A percentile compares a stretch with the other conserved stretches of the same genome.
Conservation (phyloP, 2,797 vertebrate genomes). For the Etheostoma nigrum region DNA sequence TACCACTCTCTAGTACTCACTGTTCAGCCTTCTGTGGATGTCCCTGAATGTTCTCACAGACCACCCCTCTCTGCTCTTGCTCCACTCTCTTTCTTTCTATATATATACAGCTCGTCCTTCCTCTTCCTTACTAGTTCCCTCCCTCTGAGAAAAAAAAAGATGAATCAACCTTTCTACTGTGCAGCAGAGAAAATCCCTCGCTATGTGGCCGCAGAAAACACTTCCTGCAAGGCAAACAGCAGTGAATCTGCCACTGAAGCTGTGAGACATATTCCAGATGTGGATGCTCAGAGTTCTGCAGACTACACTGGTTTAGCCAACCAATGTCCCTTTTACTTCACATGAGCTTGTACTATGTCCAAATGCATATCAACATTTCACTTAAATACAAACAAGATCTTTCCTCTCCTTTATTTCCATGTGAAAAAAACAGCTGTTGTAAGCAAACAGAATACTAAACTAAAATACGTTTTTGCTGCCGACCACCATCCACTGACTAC, state of each 20-base stretch:
- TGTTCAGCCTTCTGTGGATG: constrained; percentile 20
- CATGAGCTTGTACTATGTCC: background rate
- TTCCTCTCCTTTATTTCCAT: too few relatives aligned
- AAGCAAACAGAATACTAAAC: background rate
- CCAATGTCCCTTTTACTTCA: background rate
- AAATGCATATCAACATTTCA: too few relatives aligned
- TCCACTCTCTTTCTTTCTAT: constrained; percentile 52
- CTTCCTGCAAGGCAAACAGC: background rate
- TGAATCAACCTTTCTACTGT: constrained; percentile 9
- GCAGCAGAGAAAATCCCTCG: constrained; percentile 1
- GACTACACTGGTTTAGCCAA: background rate
- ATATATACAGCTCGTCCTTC: constrained; percentile 45
- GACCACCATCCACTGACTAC: too few relatives aligned
- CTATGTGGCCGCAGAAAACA: constrained; percentile 9
- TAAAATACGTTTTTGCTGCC: too few relatives aligned
- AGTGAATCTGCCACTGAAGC: background rate
- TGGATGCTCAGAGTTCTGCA: background rate
- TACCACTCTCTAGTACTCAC: constrained; percentile 49
- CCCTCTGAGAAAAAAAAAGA: background rate
- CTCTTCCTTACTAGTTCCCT: constrained; percentile 36
- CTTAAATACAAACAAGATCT: too few relatives aligned
- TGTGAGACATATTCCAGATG: constrained; percentile 25
- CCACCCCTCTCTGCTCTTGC: constrained; percentile 6
- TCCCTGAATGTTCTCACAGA: constrained; percentile 8
- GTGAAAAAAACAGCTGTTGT: background rate